phyloP scores from a whole-genome alignment of 2,797 vertebrate species.

The Silurus aristotelis region DNA sequence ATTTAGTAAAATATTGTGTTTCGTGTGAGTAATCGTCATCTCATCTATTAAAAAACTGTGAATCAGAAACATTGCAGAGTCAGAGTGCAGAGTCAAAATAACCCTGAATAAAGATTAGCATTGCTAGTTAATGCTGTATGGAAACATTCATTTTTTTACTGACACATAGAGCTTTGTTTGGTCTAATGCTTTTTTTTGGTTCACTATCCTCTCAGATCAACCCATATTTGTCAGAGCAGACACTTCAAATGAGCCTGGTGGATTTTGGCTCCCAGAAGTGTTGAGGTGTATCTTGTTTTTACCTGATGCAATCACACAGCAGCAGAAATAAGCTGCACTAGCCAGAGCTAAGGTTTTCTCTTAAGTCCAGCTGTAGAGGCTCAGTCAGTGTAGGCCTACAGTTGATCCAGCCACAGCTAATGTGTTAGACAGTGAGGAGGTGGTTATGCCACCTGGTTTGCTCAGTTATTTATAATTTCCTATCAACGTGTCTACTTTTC shows the following conservation, averaged over 20 bases:
- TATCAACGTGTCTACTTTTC: constrained; percentile 46
- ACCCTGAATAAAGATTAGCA: not conserved
- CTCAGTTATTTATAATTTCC: constrained; percentile 57
- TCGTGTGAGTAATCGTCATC: not conserved
- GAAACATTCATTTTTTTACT: not conserved
- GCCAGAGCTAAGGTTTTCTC: constrained; percentile 2
- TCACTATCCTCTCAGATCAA: constrained; percentile 11
- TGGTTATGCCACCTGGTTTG: constrained; percentile 55
- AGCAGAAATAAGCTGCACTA: not conserved
- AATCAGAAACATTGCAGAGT: not conserved
- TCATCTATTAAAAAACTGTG: not conserved
- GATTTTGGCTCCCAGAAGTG: constrained; percentile 13
- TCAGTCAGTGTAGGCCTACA: constrained; percentile 19
- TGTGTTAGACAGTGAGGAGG: constrained; percentile 52
- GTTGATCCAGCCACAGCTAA: constrained; percentile 46
- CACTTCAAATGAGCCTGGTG: not conserved
- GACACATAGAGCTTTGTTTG: not conserved
- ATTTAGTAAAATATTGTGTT: not conserved
- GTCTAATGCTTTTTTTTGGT: not conserved
- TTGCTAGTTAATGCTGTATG: not conserved
- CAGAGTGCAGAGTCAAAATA: not conserved
- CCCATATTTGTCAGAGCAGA: not conserved
- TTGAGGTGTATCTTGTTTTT: not conserved
- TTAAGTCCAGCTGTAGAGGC: constrained; percentile 32
- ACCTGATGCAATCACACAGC: constrained; percentile 20